phyloP scores from a whole-genome alignment of 2,888 invertebrate species.

The Drosophila macrospina region DNA sequence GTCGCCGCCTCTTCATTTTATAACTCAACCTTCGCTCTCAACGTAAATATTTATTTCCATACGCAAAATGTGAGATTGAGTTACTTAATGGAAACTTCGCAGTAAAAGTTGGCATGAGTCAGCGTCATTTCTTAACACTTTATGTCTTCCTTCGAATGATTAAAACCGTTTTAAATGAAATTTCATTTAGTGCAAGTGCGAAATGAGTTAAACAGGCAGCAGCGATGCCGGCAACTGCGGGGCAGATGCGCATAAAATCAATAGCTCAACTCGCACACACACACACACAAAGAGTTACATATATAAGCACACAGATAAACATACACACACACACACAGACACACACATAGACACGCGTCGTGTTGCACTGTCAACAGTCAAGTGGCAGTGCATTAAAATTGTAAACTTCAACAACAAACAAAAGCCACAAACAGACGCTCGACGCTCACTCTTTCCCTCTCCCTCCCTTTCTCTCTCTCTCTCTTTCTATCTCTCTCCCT shows the following conservation, averaged over 20 bases:
- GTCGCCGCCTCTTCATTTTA: conserved; percentile 9
- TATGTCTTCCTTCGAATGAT: conserved; percentile 41
- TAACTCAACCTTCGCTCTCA: conserved; percentile 45
- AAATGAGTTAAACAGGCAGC: conserved; percentile 55
- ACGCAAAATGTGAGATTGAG: conserved; percentile 27
- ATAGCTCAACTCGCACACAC: conserved; percentile 42
- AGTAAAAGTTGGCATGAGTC: conserved; percentile 26
- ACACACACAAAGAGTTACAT: conserved; percentile 10
- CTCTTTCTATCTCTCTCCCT: conserved; percentile 1
- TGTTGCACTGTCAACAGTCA: conserved; percentile 81
- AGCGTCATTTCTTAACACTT: conserved; percentile 14
- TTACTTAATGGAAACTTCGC: conserved; percentile 31
- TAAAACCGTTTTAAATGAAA: conserved; percentile 52
- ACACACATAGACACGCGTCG: conserved; percentile 33
- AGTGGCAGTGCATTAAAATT: conserved; percentile 82
- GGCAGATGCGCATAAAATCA: conserved; percentile 67
- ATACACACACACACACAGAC: conserved; percentile 18
- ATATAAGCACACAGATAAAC: conserved; percentile 12
- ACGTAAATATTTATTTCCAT: conserved; percentile 23
- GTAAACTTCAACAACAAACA: conserved; percentile 81
- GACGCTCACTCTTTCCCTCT: conserved; percentile 13
- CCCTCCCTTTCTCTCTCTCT: not conserved
- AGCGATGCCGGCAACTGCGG: conserved; percentile 33
- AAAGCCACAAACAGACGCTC: conserved; percentile 77
- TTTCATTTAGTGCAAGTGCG: conserved; percentile 50